These are phyloP conservation scores for Falco novaeseelandiae DNA, from an alignment of 2,797 vertebrate genomes.

Conservation along the genomic window DNA sequence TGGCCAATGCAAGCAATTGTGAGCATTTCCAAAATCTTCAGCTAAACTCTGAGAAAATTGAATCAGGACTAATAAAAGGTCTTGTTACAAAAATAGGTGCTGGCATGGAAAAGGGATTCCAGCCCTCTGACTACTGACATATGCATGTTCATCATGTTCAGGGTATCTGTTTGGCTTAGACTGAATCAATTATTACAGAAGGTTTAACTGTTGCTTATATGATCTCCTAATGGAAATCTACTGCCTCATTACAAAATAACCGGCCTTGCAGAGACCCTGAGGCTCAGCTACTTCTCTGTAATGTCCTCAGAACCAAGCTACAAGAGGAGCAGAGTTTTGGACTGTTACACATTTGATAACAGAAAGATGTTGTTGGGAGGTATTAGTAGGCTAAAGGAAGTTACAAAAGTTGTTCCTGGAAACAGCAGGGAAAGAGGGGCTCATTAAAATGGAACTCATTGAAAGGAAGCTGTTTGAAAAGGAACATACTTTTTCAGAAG, in stretches of 20 bases:
- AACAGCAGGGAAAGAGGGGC: neutral
- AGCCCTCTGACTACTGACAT: neutral
- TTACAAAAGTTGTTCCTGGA: neutral
- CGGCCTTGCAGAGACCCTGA: neutral
- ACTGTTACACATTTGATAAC: neutral
- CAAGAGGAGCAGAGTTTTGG: neutral
- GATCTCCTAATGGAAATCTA: neutral
- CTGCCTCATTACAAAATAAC: neutral
- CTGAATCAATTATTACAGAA: neutral
- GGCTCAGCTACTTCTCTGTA: neutral
- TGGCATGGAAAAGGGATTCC: slow-evolving; percentile 24
- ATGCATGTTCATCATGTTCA: neutral
- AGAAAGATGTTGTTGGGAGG: neutral
- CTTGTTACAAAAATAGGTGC: slow-evolving; percentile 23
- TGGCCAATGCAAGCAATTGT: neutral
- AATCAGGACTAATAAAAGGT: slow-evolving; percentile 20
- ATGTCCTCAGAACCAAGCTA: neutral
- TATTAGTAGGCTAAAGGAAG: neutral
- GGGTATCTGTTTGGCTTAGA: neutral
- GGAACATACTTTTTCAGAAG: neutral
- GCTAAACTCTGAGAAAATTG: neutral
- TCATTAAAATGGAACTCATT: neutral
- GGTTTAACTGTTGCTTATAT: neutral
- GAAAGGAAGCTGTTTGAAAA: neutral
- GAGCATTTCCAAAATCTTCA: neutral